phyloP scores from a whole-genome alignment of 1,140 invertebrate species.

The Drosophila obscura region DNA sequence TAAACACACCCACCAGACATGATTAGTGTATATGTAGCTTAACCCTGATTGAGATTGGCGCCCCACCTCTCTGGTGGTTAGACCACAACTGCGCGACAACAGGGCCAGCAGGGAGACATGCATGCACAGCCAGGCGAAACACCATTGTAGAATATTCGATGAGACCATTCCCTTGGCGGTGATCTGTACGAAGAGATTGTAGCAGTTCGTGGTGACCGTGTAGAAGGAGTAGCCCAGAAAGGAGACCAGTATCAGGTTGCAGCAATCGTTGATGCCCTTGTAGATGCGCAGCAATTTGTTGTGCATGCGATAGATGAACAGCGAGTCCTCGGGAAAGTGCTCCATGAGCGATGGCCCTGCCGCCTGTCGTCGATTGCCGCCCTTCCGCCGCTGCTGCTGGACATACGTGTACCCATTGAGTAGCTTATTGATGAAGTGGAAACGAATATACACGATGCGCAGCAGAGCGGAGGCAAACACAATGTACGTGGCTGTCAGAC shows the following conservation, averaged over 20 bases:
- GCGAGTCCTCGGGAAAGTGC: conserved; percentile 69
- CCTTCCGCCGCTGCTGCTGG: conserved; percentile 41
- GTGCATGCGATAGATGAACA: conserved; percentile 79
- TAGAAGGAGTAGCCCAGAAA: conserved; percentile 82
- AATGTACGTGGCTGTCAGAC: conserved; percentile 70
- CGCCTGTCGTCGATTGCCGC: conserved; percentile 7
- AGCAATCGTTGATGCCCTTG: conserved; percentile 75
- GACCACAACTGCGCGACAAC: conserved; percentile 67
- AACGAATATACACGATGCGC: conserved; percentile 67
- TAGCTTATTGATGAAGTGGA: conserved; percentile 67
- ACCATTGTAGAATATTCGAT: conserved; percentile 68
- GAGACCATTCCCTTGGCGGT: conserved; percentile 67
- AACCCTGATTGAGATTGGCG: neutral
- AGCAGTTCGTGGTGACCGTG: conserved; percentile 81
- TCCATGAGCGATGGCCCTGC: conserved; percentile 47
- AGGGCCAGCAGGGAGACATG: conserved; percentile 67
- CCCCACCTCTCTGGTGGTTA: conserved; percentile 69
- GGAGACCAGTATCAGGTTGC: conserved; percentile 75
- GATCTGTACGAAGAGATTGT: conserved; percentile 80
- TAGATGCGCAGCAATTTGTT: conserved; percentile 76
- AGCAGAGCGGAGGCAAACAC: conserved; percentile 70
- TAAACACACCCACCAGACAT: conserved; percentile 2
- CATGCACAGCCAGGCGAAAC: conserved; percentile 66
- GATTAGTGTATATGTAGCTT: conserved; percentile 15
- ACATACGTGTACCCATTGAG: conserved; percentile 68